A percentile compares a stretch with the other conserved stretches of the same genome.
phyloP scores from a whole-genome alignment of 1,140 invertebrate genomes.

The Drosophila kurseongensis region DNA sequence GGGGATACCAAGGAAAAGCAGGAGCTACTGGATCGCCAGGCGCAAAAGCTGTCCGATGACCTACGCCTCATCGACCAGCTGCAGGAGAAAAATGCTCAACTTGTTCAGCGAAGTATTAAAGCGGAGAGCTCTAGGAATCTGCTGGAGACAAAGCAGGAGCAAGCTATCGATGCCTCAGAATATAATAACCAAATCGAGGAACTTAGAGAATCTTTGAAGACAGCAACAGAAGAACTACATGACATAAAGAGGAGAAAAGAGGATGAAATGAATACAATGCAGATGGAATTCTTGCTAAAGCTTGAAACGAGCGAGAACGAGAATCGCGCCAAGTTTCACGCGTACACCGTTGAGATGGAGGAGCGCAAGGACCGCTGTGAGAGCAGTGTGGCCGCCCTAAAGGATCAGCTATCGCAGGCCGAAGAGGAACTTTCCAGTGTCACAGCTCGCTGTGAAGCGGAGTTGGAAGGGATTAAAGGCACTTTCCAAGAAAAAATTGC shows the following conservation, averaged over 20 bases:
- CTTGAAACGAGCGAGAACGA: slow-evolving; percentile 44
- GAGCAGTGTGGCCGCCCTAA: slow-evolving; percentile 5
- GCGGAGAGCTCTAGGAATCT: slow-evolving; percentile 13
- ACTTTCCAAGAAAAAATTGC: neutral
- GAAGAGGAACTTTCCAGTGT: neutral
- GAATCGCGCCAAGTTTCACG: slow-evolving; percentile 42
- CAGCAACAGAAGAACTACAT: slow-evolving; percentile 5
- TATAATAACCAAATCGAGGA: slow-evolving; percentile 4
- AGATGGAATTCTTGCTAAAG: slow-evolving; percentile 50
- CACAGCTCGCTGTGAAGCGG: neutral
- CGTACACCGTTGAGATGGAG: slow-evolving; percentile 47
- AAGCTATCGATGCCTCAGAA: neutral
- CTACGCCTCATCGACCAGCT: slow-evolving; percentile 50
- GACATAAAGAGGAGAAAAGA: slow-evolving; percentile 4
- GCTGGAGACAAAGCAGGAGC: neutral
- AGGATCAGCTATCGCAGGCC: slow-evolving; percentile 14
- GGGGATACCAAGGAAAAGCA: slow-evolving; percentile 28
- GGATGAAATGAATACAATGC: slow-evolving; percentile 21
- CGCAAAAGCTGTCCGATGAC: slow-evolving; percentile 36
- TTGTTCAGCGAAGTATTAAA: slow-evolving; percentile 38
- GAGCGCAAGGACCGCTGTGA: slow-evolving; percentile 38
- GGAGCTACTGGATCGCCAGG: slow-evolving; percentile 38
- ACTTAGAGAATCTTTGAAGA: neutral
- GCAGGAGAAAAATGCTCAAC: slow-evolving; percentile 50
- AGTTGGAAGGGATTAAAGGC: neutral